phyloP scores from a whole-genome alignment of 2,888 invertebrate species.

The Campoletis raptor region DNA sequence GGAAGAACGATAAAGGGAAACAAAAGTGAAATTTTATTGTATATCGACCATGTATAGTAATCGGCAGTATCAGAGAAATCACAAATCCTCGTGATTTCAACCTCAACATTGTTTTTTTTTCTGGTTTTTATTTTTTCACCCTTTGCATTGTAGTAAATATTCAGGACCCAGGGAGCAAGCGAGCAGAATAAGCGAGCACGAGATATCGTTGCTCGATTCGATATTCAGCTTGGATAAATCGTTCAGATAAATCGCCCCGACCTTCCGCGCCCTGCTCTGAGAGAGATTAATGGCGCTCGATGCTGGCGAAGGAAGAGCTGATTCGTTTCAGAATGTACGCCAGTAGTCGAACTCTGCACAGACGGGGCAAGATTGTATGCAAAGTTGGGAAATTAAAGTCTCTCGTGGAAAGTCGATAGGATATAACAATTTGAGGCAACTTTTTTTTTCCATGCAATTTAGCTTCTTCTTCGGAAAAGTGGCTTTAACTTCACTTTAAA shows the following conservation, averaged over 20 bases:
- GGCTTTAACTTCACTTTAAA: not conserved
- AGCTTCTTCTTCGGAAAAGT: not conserved
- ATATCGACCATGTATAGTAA: not conserved
- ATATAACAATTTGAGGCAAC: not conserved
- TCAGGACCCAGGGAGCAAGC: constrained; percentile 11
- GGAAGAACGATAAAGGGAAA: not conserved
- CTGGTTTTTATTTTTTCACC: constrained; percentile 3
- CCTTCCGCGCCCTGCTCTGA: constrained; percentile 34
- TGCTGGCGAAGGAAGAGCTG: constrained; percentile 26
- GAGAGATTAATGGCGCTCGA: constrained; percentile 40
- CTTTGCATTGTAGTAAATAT: constrained; percentile 16
- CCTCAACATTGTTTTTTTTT: constrained; percentile 19
- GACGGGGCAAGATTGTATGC: constrained; percentile 37
- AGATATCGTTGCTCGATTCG: constrained; percentile 50
- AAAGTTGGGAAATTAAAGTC: constrained; percentile 44
- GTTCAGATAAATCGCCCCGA: constrained; percentile 50
- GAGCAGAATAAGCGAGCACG: constrained; percentile 11
- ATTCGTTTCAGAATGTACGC: constrained; percentile 43
- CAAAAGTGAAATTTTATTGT: not conserved
- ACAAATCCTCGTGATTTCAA: not conserved
- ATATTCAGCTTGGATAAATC: constrained; percentile 57
- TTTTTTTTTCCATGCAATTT: constrained; percentile 2
- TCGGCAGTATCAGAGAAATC: not conserved
- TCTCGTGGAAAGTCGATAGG: constrained; percentile 24
- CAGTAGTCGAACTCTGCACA: constrained; percentile 3